These are phyloP conservation scores for Brenthis daphne DNA, from an alignment of 2,888 invertebrate genomes.

Conservation along the genomic window DNA sequence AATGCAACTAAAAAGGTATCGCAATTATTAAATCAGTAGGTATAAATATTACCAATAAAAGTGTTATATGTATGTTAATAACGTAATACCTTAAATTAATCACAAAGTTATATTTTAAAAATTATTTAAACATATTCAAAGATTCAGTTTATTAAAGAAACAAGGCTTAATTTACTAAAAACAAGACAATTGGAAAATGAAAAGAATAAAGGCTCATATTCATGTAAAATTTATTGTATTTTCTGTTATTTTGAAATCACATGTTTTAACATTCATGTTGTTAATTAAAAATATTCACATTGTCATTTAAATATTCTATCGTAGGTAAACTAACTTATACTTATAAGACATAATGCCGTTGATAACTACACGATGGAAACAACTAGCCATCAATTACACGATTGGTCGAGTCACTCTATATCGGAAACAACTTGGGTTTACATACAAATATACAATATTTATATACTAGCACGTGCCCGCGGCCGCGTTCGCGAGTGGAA, in stretches of 20 bases:
- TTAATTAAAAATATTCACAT: slow-evolving; percentile 86
- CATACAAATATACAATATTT: slow-evolving; percentile 80
- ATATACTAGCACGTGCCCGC: slow-evolving; percentile 47
- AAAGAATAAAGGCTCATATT: slow-evolving; percentile 47
- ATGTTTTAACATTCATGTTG: slow-evolving; percentile 84
- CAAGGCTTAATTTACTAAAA: neutral
- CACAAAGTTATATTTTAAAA: no score
- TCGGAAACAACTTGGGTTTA: slow-evolving; percentile 70
- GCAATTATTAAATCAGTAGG: no score
- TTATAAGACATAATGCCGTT: slow-evolving; percentile 81
- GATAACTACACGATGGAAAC: slow-evolving; percentile 70
- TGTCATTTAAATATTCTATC: slow-evolving; percentile 85
- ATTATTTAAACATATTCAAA: no score
- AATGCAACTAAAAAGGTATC: no score
- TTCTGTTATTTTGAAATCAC: slow-evolving; percentile 85
- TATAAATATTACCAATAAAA: no score
- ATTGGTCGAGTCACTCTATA: slow-evolving; percentile 79
- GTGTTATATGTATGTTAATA: no score
- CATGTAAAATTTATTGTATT: slow-evolving; percentile 83
- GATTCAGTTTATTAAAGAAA: neutral
- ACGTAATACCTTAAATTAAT: no score
- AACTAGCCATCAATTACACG: slow-evolving; percentile 65
- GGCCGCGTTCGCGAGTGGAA: neutral
- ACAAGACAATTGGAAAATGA: slow-evolving; percentile 5
- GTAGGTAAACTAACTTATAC: slow-evolving; percentile 81